Percentiles rank a stretch among this genome's conserved stretches.
Evolutionary conservation across 2,797 vertebrate genomes (phyloP).

Genomic region (Jordanella pulchra): DNA sequence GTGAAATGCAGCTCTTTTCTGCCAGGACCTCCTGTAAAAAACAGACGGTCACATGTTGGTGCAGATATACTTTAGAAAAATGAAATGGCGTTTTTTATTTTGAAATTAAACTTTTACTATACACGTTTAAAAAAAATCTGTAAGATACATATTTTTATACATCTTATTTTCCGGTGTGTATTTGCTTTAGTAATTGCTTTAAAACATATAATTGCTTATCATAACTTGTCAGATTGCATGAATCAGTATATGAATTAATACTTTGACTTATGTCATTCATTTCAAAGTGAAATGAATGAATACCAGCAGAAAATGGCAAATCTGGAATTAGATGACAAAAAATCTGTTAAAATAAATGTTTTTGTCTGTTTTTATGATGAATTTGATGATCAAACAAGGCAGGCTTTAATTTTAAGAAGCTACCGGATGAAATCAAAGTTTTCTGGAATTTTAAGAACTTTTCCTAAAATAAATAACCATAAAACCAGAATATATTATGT

Average conservation of each 20-base stretch:
- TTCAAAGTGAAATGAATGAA: not conserved
- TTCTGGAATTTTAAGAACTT: not conserved
- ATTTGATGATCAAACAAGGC: not conserved
- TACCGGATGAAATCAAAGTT: not conserved
- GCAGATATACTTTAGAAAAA: not conserved
- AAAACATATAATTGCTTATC: too few species aligned
- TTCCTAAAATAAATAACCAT: not conserved
- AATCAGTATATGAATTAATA: too few species aligned
- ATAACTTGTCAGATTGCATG: not conserved
- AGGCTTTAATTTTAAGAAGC: not conserved
- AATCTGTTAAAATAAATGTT: not conserved
- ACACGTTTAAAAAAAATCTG: not conserved
- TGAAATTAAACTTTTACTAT: not conserved
- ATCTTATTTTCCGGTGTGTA: not conserved
- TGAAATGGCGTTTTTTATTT: not conserved
- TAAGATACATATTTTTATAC: not conserved
- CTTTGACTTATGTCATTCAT: too few species aligned
- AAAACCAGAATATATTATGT: not conserved
- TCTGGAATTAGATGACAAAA: not conserved
- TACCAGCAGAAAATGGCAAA: not conserved
- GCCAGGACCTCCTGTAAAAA: slow-evolving; percentile 38
- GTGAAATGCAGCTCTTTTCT: slow-evolving; percentile 61
- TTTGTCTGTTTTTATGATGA: too few species aligned
- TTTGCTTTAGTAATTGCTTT: not conserved
- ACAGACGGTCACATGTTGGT: not conserved